phyloP scores from a whole-genome alignment of 2,113 vertebrate genomes.

The Nothobranchius kuhntae region DNA sequence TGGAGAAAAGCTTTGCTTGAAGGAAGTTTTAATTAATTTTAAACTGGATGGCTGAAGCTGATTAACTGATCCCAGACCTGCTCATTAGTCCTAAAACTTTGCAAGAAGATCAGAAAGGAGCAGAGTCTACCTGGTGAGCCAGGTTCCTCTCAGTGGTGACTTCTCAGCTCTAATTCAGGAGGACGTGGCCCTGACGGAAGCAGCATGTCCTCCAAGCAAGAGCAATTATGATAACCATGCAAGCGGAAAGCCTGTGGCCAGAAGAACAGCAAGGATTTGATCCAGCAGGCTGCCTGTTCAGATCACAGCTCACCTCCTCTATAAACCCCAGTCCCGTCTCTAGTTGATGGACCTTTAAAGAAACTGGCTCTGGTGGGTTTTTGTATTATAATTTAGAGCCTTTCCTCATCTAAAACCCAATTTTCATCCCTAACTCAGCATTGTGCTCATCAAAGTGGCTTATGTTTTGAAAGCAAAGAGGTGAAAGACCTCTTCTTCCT shows the following conservation, averaged over 20 bases:
- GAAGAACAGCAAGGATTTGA: conserved; percentile 58
- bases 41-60: background rate
- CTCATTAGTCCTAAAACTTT: conserved; percentile 8
- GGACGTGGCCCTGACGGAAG: conserved; percentile 65
- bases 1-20: too few species aligned
- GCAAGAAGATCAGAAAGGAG: conserved; percentile 11
- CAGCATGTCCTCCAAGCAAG: conserved; percentile 70
- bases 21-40: too few species aligned
- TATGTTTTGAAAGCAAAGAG: background rate
- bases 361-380: background rate
- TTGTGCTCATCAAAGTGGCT: conserved; percentile 33
- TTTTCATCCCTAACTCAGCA: conserved; percentile 5
- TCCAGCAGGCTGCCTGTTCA: conserved; percentile 57
- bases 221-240: conserved; percentile 72
- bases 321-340: conserved; percentile 33
- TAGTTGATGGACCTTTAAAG: conserved; percentile 28
- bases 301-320: conserved; percentile 61
- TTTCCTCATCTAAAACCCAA: conserved; percentile 7
- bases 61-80: background rate
- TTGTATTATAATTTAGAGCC: conserved; percentile 17
- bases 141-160: conserved; percentile 47
- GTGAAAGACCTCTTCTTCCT: conserved; percentile 25
- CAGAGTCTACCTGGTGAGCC: conserved; percentile 26
- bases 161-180: conserved; percentile 55
- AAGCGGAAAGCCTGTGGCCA: conserved; percentile 61